These are phyloP conservation scores for Antigone vipio DNA, from an alignment of 2,113 vertebrate genomes.

Conservation along the genomic window DNA sequence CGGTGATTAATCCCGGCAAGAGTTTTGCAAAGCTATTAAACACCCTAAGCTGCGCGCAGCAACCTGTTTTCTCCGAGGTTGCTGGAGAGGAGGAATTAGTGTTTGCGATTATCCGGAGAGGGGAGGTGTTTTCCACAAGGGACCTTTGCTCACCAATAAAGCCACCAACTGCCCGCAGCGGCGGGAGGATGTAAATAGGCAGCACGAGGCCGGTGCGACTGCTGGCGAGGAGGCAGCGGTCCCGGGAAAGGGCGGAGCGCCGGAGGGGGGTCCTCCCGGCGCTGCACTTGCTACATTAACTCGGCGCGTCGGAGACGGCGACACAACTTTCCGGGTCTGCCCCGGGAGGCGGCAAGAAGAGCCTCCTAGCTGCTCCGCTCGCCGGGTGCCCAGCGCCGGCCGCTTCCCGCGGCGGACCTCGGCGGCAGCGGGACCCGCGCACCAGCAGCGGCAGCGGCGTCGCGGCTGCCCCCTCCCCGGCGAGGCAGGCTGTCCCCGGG, in stretches of 20 bases:
- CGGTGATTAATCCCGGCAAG: not conserved
- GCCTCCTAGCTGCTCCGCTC: not conserved
- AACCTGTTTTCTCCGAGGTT: constrained; percentile 32
- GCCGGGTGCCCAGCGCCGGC: not conserved
- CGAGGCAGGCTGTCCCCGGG: not conserved
- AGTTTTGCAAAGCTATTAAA: constrained; percentile 31
- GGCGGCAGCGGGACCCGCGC: not conserved
- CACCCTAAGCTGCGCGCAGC: not conserved
- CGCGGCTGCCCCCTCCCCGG: not conserved
- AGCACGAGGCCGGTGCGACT: not conserved
- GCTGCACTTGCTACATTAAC: constrained; percentile 44
- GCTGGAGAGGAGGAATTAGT: not conserved
- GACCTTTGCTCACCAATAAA: not conserved
- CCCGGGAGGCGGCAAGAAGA: not conserved
- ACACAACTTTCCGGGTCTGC: constrained; percentile 66
- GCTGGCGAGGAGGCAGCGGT: constrained; percentile 43
- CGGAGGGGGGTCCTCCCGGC: not conserved
- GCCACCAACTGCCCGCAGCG: not conserved
- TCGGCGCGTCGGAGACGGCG: constrained; percentile 16
- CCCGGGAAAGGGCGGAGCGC: constrained; percentile 60
- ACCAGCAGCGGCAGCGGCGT: not conserved
- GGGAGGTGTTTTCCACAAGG: not conserved
- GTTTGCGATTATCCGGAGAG: not conserved
- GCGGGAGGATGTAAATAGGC: constrained; percentile 30
- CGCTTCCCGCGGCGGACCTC: not conserved